phyloP scores from a whole-genome alignment of 2,888 invertebrate species.

The Tenthredo notha region DNA sequence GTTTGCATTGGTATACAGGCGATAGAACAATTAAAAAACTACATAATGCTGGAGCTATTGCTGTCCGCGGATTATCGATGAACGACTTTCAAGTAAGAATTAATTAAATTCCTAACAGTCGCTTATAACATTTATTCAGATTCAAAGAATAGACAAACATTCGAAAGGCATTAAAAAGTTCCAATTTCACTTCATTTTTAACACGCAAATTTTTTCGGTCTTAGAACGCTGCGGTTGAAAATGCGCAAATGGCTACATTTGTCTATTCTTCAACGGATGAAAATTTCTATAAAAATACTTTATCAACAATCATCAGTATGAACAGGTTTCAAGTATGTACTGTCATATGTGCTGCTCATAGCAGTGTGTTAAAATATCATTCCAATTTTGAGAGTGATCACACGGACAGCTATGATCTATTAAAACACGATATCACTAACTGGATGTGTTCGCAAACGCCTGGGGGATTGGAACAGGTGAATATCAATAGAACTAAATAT shows the following conservation, averaged over 20 bases:
- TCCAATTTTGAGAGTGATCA: conserved; percentile 74
- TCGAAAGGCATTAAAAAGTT: background rate
- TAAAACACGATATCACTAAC: conserved; percentile 78
- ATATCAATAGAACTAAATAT: background rate
- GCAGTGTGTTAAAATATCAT: conserved; percentile 81
- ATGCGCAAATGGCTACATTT: conserved; percentile 79
- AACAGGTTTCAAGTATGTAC: conserved; percentile 83
- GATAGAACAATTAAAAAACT: conserved; percentile 79
- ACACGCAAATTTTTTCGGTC: conserved; percentile 53
- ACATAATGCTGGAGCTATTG: conserved; percentile 82
- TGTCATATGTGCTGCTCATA: conserved; percentile 81
- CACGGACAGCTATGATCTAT: conserved; percentile 74
- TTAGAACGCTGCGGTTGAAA: conserved; percentile 74
- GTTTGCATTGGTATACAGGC: conserved; percentile 86
- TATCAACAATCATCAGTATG: conserved; percentile 82
- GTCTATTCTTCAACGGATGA: conserved; percentile 82
- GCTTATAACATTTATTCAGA: background rate
- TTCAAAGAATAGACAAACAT: conserved; percentile 33
- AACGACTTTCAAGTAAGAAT: conserved; percentile 72
- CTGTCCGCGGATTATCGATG: conserved; percentile 83
- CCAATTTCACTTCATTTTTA: background rate
- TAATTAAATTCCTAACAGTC: conserved; percentile 75
- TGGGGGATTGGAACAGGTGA: conserved; percentile 64
- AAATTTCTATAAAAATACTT: conserved; percentile 80
- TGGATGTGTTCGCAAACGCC: conserved; percentile 79